Evolutionary conservation across 23 tunicate species (phyloP), one percentile per base, ranked within the genome.

Genomic region (Diplosoma virens): DNA sequence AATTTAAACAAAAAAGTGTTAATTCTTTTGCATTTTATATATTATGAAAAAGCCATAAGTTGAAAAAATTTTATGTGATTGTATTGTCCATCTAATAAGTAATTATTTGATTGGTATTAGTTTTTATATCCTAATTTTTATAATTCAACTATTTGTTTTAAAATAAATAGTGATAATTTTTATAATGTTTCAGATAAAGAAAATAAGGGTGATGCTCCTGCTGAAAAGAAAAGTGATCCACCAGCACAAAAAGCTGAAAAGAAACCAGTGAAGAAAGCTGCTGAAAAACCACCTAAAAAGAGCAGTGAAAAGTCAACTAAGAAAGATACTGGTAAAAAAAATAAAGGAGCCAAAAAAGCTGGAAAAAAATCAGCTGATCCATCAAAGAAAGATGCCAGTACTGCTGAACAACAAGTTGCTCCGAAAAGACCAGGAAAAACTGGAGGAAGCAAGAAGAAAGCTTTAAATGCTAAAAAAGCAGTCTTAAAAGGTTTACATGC

Each of bases 381-480:
- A 41, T 7, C 50, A 41, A 41, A 41, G 50, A 9, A 41, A 14
- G 50, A 7, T 41, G 50, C 50, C 9, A 41, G 14, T 7, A 14
- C 61, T 4, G 23, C 61, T 55, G 23, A 11, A 4, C n/a, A 55
- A 55, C 5, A 11, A 55, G 61, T 9, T 18, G 4, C 22, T 25
- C n/a, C n/a, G 22, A 24, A 27, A 4, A 18, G 6, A 6, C 35
- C 69, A 27, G 34, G 11, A 26, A 28, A 61, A 29, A 29, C 69
- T 61, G 69, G 69, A 26, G 30, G 69, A 7, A 61, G n/a, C 34
- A 84, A 79, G 59, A 79, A 89, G 70, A 85, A 85, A 59, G 99
- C 99, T 4, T 50, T 87, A 55, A 88, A 88, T 67, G 95, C 99
- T 60, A 88, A 88, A 79, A 94, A 94, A 85, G 99, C 99, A 67